Percentiles rank a stretch among this genome's conserved stretches.
Conservation (phyloP, 2,113 vertebrate genomes). For the Serinus canaria region DNA sequence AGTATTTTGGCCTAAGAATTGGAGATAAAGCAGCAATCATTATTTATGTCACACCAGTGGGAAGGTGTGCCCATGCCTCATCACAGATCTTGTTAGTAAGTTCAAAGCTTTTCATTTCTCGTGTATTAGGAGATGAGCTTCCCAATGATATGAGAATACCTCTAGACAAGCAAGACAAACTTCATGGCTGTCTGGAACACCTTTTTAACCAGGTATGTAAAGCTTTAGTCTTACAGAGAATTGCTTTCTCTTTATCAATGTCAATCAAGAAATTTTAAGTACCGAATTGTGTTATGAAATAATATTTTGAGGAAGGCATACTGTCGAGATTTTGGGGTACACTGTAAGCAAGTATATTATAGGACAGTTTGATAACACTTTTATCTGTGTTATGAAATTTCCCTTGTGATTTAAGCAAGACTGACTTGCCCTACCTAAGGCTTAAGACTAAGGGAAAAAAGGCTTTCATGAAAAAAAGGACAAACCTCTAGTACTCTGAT, state of each 20-base stretch:
- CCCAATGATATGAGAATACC: constrained; percentile 97
- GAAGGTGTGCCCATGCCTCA: not conserved
- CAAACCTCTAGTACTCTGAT: not conserved
- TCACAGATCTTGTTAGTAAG: not conserved
- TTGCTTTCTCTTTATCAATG: not conserved
- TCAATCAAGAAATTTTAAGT: not conserved
- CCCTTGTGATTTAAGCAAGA: not conserved
- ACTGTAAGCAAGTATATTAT: not conserved
- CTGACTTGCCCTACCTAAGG: not conserved
- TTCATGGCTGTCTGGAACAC: constrained; percentile 96
- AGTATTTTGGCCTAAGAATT: not conserved
- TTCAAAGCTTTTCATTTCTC: not conserved
- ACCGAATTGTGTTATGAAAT: not conserved
- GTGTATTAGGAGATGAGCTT: constrained; percentile 87
- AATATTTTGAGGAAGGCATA: not conserved
- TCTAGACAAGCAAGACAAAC: constrained; percentile 96
- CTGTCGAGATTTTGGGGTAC: not conserved
- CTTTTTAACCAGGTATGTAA: constrained; percentile 92
- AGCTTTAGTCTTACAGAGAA: not conserved
- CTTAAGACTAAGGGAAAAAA: not conserved
- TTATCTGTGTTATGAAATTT: not conserved
- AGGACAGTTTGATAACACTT: not conserved
- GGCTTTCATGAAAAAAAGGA: not conserved
- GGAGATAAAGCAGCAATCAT: not conserved
- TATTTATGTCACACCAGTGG: not conserved